These are phyloP conservation scores for Pyrochroa serraticornis DNA, from an alignment of 2,888 invertebrate species.

Conservation along the genomic window DNA sequence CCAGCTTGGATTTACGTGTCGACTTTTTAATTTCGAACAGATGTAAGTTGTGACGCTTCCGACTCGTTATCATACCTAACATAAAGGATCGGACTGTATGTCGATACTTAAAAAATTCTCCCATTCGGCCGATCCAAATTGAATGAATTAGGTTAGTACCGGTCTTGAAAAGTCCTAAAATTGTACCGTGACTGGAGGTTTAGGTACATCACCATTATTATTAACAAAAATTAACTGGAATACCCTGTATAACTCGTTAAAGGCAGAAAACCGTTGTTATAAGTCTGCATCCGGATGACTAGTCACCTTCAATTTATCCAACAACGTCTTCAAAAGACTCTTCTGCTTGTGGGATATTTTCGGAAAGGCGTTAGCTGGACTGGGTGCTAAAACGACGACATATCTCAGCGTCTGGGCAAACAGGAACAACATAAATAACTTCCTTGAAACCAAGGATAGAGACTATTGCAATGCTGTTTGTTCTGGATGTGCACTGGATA, in stretches of 20 bases:
- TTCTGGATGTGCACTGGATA: slow-evolving; percentile 2
- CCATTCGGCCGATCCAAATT: too few species aligned
- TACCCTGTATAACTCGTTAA: too few species aligned
- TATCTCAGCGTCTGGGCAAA: slow-evolving; percentile 27
- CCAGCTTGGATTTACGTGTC: background rate
- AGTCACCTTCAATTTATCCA: too few species aligned
- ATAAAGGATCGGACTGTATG: background rate
- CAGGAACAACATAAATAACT: slow-evolving; percentile 27
- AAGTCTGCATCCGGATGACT: too few species aligned
- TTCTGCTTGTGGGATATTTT: slow-evolving; percentile 11
- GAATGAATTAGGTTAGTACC: too few species aligned
- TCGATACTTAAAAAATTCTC: too few species aligned
- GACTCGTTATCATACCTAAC: background rate
- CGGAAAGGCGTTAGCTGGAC: slow-evolving; percentile 10
- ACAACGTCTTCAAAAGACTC: too few species aligned
- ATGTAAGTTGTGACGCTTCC: background rate
- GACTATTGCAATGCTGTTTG: background rate
- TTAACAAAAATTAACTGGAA: too few species aligned
- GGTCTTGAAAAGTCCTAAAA: too few species aligned
- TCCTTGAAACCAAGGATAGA: slow-evolving; percentile 7
- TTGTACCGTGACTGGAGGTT: too few species aligned
- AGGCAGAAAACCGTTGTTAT: too few species aligned
- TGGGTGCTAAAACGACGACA: slow-evolving; percentile 9
- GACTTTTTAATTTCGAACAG: slow-evolving; percentile 12
- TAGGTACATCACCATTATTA: too few species aligned